phyloP scores from a whole-genome alignment of 2,888 invertebrate genomes.

The Laothoe populi region DNA sequence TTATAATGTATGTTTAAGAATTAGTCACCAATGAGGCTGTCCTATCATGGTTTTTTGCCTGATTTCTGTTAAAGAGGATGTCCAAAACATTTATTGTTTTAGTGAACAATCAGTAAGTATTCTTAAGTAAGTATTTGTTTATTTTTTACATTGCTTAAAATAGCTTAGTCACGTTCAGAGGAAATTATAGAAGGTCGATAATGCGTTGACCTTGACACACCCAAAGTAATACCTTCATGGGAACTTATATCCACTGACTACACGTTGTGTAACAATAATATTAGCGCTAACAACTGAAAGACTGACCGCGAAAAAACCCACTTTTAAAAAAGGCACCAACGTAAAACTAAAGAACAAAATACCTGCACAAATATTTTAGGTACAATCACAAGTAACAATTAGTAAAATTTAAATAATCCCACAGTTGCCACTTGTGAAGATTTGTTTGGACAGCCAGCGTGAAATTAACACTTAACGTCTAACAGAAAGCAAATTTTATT shows the following conservation, averaged over 20 bases:
- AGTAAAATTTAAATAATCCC: background rate
- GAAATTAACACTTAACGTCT: constrained; percentile 11
- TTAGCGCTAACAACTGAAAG: too few species aligned
- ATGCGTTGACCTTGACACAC: background rate
- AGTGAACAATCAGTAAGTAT: background rate
- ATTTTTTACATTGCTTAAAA: background rate
- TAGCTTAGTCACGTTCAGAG: background rate
- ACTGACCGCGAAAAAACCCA: too few species aligned
- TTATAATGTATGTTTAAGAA: too few species aligned
- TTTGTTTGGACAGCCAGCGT: background rate
- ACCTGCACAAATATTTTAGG: too few species aligned
- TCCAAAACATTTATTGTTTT: background rate
- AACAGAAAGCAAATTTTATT: constrained; percentile 3
- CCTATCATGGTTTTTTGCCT: too few species aligned
- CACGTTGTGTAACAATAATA: background rate
- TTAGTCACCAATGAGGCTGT: too few species aligned
- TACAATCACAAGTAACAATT: too few species aligned
- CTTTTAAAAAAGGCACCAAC: too few species aligned
- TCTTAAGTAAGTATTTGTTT: background rate
- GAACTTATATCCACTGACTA: background rate
- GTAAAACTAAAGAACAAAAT: too few species aligned
- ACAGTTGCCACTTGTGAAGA: background rate
- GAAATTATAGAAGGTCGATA: background rate
- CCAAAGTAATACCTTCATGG: background rate
- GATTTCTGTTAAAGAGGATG: too few species aligned